Percentiles rank a stretch among this genome's conserved stretches.
These are phyloP conservation scores for Salarias fasciatus DNA, from an alignment of 2,797 vertebrate genomes.

Conservation along the genomic window DNA sequence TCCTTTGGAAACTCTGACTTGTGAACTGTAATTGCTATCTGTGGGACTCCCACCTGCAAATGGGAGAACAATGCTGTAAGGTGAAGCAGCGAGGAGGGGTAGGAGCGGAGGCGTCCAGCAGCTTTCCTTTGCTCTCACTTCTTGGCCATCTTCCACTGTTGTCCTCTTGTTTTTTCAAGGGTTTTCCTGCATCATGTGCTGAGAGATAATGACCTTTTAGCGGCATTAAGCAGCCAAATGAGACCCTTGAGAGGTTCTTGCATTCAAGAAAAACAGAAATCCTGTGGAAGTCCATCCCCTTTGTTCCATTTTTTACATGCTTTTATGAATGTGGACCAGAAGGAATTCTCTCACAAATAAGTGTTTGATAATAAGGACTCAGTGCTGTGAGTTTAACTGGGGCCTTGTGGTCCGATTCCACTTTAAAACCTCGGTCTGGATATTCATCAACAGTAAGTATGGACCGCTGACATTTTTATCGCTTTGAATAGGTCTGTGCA, in stretches of 20 bases:
- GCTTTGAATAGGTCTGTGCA: slow-evolving; percentile 14
- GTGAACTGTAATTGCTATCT: slow-evolving; percentile 46
- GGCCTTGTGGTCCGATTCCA: slow-evolving; percentile 33
- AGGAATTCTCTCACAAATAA: slow-evolving; percentile 33
- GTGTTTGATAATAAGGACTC: slow-evolving; percentile 28
- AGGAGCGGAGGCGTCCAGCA: slow-evolving; percentile 53
- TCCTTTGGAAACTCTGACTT: slow-evolving; percentile 75
- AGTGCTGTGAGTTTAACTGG: slow-evolving; percentile 24
- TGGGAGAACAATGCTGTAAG: slow-evolving; percentile 72
- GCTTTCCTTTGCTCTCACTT: slow-evolving; percentile 60
- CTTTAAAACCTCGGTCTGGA: slow-evolving; percentile 4
- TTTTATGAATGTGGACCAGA: slow-evolving; percentile 39
- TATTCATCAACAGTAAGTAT: slow-evolving; percentile 64
- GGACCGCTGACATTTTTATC: slow-evolving; percentile 20
- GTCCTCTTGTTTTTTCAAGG: slow-evolving; percentile 71
- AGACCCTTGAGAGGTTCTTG: slow-evolving; percentile 67
- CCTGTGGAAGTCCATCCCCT: slow-evolving; percentile 58
- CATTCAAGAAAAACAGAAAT: slow-evolving; percentile 59
- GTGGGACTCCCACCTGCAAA: slow-evolving; percentile 74
- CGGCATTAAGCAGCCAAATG: slow-evolving; percentile 55
- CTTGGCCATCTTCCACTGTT: slow-evolving; percentile 80
- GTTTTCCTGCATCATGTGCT: slow-evolving; percentile 62
- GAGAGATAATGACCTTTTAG: slow-evolving; percentile 69
- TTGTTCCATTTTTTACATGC: slow-evolving; percentile 63
- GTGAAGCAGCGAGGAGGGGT: slow-evolving; percentile 64